phyloP scores from a whole-genome alignment of 2,888 invertebrate genomes.

The Arctia plantaginis region DNA sequence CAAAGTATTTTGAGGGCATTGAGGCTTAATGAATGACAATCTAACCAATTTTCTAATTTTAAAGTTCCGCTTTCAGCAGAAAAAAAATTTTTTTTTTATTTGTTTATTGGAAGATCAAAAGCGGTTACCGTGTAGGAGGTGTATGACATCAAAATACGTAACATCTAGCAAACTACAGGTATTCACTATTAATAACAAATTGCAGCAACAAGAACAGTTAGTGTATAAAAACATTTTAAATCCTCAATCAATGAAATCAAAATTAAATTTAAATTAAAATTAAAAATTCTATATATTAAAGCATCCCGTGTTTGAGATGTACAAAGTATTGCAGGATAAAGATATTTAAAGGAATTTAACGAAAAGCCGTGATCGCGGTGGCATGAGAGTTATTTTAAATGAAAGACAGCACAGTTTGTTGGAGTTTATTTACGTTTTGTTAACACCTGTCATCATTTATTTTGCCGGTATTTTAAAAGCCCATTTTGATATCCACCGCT shows the following conservation, averaged over 20 bases:
- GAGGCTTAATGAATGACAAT: background rate
- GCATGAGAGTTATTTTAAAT: background rate
- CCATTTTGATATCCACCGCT: background rate
- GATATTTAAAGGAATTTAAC: background rate
- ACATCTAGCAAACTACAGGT: too few relatives aligned
- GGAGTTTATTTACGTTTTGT: background rate
- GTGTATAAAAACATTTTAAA: too few relatives aligned
- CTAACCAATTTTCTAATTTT: background rate
- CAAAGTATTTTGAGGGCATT: too few relatives aligned
- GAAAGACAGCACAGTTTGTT: background rate
- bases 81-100: background rate
- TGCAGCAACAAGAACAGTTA: too few relatives aligned
- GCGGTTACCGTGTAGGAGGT: too few relatives aligned
- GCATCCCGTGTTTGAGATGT: background rate
- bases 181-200: too few relatives aligned
- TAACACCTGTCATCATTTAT: background rate
- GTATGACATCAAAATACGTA: too few relatives aligned
- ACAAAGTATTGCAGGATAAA: background rate
- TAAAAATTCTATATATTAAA: background rate
- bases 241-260: too few relatives aligned
- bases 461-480: background rate
- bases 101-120: too few relatives aligned
- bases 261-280: too few relatives aligned
- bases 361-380: background rate
- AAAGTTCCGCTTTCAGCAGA: background rate